Evolutionary conservation across 2,113 vertebrate genomes (phyloP).

Genomic region (Eleginops maclovinus): DNA sequence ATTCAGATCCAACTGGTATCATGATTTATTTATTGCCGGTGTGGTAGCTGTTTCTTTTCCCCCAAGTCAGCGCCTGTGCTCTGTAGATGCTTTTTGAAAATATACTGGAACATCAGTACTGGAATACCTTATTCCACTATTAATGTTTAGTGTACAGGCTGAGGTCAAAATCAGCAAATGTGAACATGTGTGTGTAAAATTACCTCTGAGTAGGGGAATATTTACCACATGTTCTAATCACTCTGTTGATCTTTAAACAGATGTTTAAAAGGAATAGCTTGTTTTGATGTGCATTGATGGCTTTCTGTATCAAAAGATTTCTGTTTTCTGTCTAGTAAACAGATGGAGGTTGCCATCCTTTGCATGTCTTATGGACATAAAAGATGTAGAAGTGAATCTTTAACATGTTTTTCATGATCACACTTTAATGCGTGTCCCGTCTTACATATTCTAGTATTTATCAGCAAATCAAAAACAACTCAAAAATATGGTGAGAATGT

Average conservation of each 20-base stretch:
- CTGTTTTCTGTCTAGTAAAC: conserved; percentile 33
- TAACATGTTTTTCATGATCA: conserved; percentile 34
- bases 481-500: conserved; percentile 21
- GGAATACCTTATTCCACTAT: conserved; percentile 13
- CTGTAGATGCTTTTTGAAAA: conserved; percentile 49
- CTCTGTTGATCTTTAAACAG: conserved; percentile 56
- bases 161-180: conserved; percentile 44
- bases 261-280: conserved; percentile 48
- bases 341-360: conserved; percentile 28
- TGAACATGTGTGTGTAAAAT: conserved; percentile 26
- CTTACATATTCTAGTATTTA: conserved; percentile 53
- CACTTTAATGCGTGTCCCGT: not conserved
- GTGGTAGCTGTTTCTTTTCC: conserved; percentile 11
- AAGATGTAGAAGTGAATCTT: conserved; percentile 27
- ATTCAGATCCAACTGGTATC: conserved; percentile 44
- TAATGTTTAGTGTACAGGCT: conserved; percentile 12
- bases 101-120: conserved; percentile 22
- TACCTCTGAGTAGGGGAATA: conserved; percentile 13
- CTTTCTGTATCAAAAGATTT: conserved; percentile 29
- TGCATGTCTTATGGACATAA: conserved; percentile 17
- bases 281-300: conserved; percentile 47
- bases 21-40: conserved; percentile 54
- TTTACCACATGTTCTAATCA: conserved; percentile 49
- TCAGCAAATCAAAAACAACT: conserved; percentile 28
- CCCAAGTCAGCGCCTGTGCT: conserved; percentile 29